Evolutionary conservation across 2,113 vertebrate species (phyloP), one percentile per base, ranked within the genome.

Genomic region (Marmota flaviventris): DNA sequence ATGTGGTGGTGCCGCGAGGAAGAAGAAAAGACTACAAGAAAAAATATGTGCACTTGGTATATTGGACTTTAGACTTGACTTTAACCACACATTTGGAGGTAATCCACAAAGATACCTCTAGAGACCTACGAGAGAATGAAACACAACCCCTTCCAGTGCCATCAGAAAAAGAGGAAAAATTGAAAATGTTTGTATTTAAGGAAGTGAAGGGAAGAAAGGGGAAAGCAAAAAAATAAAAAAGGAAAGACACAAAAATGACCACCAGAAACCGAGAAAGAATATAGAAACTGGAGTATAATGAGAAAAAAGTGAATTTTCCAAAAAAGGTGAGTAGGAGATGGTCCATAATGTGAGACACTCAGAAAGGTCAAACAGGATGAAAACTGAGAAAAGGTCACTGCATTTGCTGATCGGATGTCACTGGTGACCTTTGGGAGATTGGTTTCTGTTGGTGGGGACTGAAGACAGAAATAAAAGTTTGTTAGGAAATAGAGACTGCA

Each of bases 341-440:
- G 42, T 42, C 29, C 3, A 10, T 1, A 27, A 9, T 48, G 48
- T 70, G 51, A 83, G 76, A 75, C 37, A 78, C 56, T 87, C 42
- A 5, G 45, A 94, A 96, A 96, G 91, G 93, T 88, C 76, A 88
- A 39, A 29, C 61, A 11, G 37, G 32, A 67, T 11, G 24, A 45
- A 72, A 79, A 77, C 65, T 53, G 53, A 83, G 84, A 83, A 96
- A 94, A 97, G 95, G 86, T 67, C 92, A 42, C 70, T 3, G 17
- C 25, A 0, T 45, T 56, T 87, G 76, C 90, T 7, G 34, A 73
- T 45, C 48, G 42, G 65, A 58, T 82, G 92, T 96, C 96, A 84
- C 72, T 11, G 12, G 13, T 92, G 95, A 32, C 89, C 91, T 96
- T 96, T 77, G 72, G 67, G 56, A 94, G 79, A 76, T n/a, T 29